A percentile compares a stretch with the other conserved stretches of the same genome.
These are phyloP conservation scores for Anastrepha obliqua DNA, from an alignment of 1,140 invertebrate genomes.

Conservation along the genomic window DNA sequence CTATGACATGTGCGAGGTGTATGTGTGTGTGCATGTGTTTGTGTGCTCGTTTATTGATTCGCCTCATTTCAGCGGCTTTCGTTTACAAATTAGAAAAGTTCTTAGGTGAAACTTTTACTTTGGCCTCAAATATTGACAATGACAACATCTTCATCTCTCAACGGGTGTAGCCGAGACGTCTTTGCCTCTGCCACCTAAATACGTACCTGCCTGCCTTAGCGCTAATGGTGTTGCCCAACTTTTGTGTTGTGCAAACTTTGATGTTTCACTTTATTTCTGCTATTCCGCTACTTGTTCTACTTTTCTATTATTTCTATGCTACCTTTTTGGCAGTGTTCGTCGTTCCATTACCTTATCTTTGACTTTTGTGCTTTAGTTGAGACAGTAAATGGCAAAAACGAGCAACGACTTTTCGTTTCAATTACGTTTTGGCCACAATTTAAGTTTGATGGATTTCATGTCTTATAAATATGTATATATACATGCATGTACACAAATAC, in stretches of 20 bases:
- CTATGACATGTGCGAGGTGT: neutral
- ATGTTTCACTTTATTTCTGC: neutral
- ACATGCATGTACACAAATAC: neutral
- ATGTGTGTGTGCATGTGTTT: neutral
- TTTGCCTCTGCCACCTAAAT: neutral
- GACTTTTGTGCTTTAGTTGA: neutral
- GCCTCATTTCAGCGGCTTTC: slow-evolving; percentile 36
- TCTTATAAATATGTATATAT: neutral
- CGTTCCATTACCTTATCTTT: neutral
- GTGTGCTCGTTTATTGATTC: slow-evolving; percentile 10
- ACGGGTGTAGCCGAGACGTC: slow-evolving; percentile 2
- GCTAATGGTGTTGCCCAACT: neutral
- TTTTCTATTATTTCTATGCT: neutral
- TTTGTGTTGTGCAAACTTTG: neutral
- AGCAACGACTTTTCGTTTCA: slow-evolving; percentile 21
- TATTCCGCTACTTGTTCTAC: neutral
- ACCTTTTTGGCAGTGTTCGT: too few species aligned
- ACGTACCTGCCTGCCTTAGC: too few species aligned
- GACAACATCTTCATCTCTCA: slow-evolving; percentile 46
- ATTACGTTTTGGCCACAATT: slow-evolving; percentile 37
- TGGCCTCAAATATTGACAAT: slow-evolving; percentile 39
- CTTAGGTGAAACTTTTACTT: slow-evolving; percentile 47
- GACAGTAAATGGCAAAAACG: neutral
- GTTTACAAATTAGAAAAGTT: slow-evolving; percentile 52
- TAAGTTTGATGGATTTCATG: slow-evolving; percentile 39